A percentile compares a stretch with the other conserved stretches of the same genome.
Evolutionary conservation across 2,888 invertebrate species (phyloP).

Genomic region (Geophilus truncorum): DNA sequence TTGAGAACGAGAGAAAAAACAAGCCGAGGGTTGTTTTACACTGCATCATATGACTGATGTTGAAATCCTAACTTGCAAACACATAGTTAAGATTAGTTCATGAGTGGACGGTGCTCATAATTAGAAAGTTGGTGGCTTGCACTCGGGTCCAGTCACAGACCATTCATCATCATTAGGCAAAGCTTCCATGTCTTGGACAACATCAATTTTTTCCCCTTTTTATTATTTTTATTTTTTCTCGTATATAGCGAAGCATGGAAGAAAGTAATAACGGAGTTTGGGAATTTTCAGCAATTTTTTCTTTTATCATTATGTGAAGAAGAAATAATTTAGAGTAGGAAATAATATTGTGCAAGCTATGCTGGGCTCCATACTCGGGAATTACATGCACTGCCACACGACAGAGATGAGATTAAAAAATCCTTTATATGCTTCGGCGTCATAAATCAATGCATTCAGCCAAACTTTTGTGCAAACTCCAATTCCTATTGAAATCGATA

Average conservation of each 20-base stretch:
- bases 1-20: too few species aligned
- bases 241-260: not conserved
- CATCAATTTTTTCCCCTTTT: not conserved
- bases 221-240: not conserved
- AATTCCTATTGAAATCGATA: constrained; percentile 8
- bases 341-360: constrained; percentile 13
- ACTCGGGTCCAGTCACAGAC: constrained; percentile 17
- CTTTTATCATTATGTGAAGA: not conserved
- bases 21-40: not conserved
- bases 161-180: constrained; percentile 16
- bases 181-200: not conserved
- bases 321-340: constrained; percentile 1
- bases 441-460: constrained; percentile 13
- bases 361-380: not conserved
- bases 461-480: constrained; percentile 8
- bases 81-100: not conserved
- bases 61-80: not conserved
- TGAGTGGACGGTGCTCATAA: constrained; percentile 16
- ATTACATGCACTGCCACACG: constrained; percentile 18
- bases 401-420: constrained; percentile 27
- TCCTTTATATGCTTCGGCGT: not conserved
- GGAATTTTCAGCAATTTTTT: constrained; percentile 15
- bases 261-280: constrained; percentile 2
- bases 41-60: not conserved
- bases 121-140: constrained; percentile 7